phyloP scores from a whole-genome alignment of 2,113 vertebrate genomes.

The Scophthalmus maximus region DNA sequence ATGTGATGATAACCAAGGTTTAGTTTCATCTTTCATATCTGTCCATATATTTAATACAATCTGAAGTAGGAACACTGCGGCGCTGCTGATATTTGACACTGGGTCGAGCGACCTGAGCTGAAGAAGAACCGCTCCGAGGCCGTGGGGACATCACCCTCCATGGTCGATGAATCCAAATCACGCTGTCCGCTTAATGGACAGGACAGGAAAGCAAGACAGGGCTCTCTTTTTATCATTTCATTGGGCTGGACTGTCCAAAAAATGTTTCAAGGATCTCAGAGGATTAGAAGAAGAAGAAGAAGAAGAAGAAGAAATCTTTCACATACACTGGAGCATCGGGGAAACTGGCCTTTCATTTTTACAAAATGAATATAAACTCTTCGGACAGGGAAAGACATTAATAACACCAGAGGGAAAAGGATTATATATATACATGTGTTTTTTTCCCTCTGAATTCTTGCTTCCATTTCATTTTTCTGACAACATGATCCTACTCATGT shows the following conservation, averaged over 20 bases:
- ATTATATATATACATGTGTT: no score
- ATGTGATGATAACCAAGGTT: no score
- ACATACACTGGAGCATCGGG: not conserved
- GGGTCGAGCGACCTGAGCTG: not conserved
- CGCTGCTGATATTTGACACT: not conserved
- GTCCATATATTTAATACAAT: no score
- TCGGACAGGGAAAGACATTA: slow-evolving; percentile 24
- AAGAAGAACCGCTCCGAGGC: slow-evolving; percentile 17
- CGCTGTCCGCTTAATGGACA: slow-evolving; percentile 36
- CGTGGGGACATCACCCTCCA: slow-evolving; percentile 10
- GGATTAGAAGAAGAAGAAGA: slow-evolving; percentile 5
- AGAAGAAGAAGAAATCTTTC: slow-evolving; percentile 13
- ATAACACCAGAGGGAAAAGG: not conserved
- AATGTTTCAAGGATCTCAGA: slow-evolving; percentile 40
- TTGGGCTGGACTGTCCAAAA: slow-evolving; percentile 45
- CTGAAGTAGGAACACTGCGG: no score
- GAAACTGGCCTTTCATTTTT: not conserved
- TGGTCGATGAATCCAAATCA: slow-evolving; percentile 51
- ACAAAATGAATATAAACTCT: slow-evolving; percentile 12
- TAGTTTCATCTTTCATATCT: not conserved
- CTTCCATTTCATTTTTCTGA: slow-evolving; percentile 24
- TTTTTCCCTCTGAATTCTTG: slow-evolving; percentile 2
- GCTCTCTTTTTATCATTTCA: slow-evolving; percentile 41
- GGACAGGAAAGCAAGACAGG: slow-evolving; percentile 22
- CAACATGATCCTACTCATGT: slow-evolving; percentile 15